A percentile compares a stretch with the other conserved stretches of the same genome.
These are phyloP conservation scores for Anolis sagrei DNA, from an alignment of 2,113 vertebrate species.

Conservation along the genomic window DNA sequence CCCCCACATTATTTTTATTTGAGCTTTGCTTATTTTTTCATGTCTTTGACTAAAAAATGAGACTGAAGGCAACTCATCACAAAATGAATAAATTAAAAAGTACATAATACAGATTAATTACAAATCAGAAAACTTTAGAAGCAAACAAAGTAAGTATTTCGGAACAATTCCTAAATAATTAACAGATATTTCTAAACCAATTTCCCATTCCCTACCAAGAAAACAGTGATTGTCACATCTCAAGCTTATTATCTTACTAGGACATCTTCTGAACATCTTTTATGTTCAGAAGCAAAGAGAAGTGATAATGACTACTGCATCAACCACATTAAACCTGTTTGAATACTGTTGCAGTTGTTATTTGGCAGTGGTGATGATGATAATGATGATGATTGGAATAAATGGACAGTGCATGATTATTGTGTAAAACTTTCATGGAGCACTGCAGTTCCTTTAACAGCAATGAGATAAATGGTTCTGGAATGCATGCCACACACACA, in stretches of 20 bases:
- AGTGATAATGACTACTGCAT: not conserved
- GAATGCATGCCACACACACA: not conserved
- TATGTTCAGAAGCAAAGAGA: not conserved
- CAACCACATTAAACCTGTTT: not conserved
- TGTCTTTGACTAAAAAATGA: too few relatives aligned
- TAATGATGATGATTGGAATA: not conserved
- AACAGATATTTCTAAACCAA: not conserved
- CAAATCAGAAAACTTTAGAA: not conserved
- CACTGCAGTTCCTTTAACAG: not conserved
- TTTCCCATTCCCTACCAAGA: not conserved
- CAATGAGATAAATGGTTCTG: not conserved
- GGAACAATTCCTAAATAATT: not conserved
- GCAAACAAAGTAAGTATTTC: not conserved
- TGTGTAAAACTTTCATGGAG: not conserved
- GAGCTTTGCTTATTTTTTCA: too few relatives aligned
- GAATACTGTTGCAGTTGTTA: not conserved
- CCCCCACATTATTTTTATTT: too few relatives aligned
- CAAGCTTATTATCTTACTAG: not conserved
- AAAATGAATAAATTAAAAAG: too few relatives aligned
- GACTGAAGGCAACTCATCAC: too few relatives aligned
- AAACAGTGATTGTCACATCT: not conserved
- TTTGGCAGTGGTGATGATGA: not conserved
- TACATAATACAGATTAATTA: too few relatives aligned
- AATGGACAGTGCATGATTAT: not conserved
- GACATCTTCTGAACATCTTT: not conserved